Percentiles rank a stretch among this genome's conserved stretches.
Evolutionary conservation across 2,888 invertebrate species (phyloP).

Genomic region (Drosophila neotestacea): DNA sequence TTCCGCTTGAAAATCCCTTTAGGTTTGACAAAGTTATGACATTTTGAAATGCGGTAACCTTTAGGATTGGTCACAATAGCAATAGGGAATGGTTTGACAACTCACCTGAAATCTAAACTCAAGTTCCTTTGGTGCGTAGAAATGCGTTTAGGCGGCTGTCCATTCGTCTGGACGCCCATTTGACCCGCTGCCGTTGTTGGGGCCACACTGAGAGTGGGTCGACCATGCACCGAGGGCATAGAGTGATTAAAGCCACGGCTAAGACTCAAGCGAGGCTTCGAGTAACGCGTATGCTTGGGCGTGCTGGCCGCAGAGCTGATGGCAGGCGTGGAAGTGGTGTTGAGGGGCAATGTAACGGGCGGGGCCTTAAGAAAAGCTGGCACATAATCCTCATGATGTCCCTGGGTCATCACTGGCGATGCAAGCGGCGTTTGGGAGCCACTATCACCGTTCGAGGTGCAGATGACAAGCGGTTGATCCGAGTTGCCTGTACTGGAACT

Average conservation of each 20-base stretch:
- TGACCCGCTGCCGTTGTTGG: slow-evolving; percentile 35
- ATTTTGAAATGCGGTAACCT: too few relatives aligned
- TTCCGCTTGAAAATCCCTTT: too few relatives aligned
- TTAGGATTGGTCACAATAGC: not conserved
- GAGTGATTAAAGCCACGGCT: slow-evolving; percentile 84
- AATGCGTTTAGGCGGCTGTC: slow-evolving; percentile 81
- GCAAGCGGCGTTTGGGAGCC: slow-evolving; percentile 49
- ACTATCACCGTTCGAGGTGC: slow-evolving; percentile 31
- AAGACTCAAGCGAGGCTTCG: slow-evolving; percentile 84
- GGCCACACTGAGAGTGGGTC: slow-evolving; percentile 81
- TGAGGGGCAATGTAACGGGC: slow-evolving; percentile 81
- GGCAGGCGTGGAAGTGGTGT: slow-evolving; percentile 50
- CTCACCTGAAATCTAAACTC: slow-evolving; percentile 94
- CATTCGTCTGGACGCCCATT: slow-evolving; percentile 35
- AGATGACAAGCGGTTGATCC: slow-evolving; percentile 47
- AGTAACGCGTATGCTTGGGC: slow-evolving; percentile 83
- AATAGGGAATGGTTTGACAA: slow-evolving; percentile 11
- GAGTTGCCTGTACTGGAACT: slow-evolving; percentile 63
- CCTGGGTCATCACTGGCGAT: slow-evolving; percentile 44
- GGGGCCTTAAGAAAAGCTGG: slow-evolving; percentile 77
- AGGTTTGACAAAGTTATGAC: too few relatives aligned
- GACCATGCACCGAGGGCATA: slow-evolving; percentile 85
- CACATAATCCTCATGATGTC: slow-evolving; percentile 65
- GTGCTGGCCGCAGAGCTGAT: slow-evolving; percentile 83
- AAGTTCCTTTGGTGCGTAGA: slow-evolving; percentile 93